Conservation (phyloP, 2,888 invertebrate genomes). For the Kuschelorhynchus macadamiae region DNA sequence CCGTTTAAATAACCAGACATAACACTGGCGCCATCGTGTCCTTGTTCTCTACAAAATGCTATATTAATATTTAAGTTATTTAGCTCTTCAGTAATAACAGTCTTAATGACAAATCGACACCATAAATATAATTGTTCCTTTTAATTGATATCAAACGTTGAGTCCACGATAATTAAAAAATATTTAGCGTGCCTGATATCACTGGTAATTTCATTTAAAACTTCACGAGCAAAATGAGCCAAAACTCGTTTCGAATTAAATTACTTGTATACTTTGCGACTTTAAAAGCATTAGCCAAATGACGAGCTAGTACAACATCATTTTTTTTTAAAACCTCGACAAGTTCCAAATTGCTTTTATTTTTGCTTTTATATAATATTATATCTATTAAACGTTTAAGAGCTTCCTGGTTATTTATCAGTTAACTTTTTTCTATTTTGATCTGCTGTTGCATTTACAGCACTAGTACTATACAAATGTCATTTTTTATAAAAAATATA, state of each 20-base stretch:
- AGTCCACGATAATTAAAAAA: too few relatives aligned
- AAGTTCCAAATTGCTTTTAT: constrained; percentile 33
- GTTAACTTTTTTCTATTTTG: constrained; percentile 15
- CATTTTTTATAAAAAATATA: neutral
- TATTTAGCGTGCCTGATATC: too few relatives aligned
- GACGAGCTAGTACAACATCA: constrained; percentile 4
- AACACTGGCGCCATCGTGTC: too few relatives aligned
- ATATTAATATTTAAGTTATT: too few relatives aligned
- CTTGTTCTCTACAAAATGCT: too few relatives aligned
- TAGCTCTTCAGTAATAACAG: too few relatives aligned
- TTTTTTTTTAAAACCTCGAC: constrained; percentile 22
- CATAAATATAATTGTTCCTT: neutral
- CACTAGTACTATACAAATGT: neutral
- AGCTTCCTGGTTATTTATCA: constrained; percentile 8
- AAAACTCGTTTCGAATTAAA: constrained; percentile 12
- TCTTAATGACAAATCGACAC: neutral
- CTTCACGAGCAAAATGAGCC: neutral
- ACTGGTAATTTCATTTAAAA: too few relatives aligned
- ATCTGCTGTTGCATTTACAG: neutral
- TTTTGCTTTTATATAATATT: constrained; percentile 14
- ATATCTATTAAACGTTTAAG: constrained; percentile 28
- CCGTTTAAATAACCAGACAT: neutral
- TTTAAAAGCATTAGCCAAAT: neutral
- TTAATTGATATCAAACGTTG: too few relatives aligned
- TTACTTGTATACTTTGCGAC: neutral